Evolutionary conservation across 2,888 invertebrate genomes (phyloP).

Genomic region (Caenorhabditis doughertyi): DNA sequence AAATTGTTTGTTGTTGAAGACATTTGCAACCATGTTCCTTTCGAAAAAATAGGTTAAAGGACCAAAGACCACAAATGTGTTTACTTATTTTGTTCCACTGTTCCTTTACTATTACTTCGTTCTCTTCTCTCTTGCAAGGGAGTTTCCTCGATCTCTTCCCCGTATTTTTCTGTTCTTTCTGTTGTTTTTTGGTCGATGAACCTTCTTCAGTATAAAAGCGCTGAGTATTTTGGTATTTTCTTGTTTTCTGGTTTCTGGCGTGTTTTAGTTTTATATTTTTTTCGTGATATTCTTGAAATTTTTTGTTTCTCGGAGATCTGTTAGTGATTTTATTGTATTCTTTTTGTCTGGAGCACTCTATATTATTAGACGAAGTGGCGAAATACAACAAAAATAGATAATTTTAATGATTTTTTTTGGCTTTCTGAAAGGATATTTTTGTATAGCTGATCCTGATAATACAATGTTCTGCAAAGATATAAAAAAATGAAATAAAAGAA

Average conservation of each 20-base stretch:
- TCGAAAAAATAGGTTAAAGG: slow-evolving; percentile 11
- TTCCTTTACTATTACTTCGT: background rate
- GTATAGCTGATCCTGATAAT: too few relatives aligned
- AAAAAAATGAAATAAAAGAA: too few relatives aligned
- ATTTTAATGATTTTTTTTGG: too few relatives aligned
- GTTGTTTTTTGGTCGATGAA: slow-evolving; percentile 14
- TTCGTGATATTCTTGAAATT: too few relatives aligned
- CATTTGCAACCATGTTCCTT: background rate
- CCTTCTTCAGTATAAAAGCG: slow-evolving; percentile 10
- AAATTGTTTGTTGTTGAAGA: slow-evolving; percentile 24
- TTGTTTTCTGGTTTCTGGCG: background rate
- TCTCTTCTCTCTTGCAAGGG: background rate
- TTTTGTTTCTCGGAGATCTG: too few relatives aligned
- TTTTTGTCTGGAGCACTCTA: too few relatives aligned
- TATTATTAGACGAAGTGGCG: too few relatives aligned
- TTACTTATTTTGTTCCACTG: slow-evolving; percentile 6
- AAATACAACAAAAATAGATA: too few relatives aligned
- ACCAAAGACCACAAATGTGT: slow-evolving; percentile 21
- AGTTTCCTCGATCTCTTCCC: slow-evolving; percentile 11
- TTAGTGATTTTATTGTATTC: too few relatives aligned
- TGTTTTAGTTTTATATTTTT: background rate
- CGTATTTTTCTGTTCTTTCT: background rate
- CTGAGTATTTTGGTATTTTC: background rate
- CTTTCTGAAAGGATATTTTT: too few relatives aligned
- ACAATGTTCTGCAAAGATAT: too few relatives aligned